Conservation (phyloP, 2,797 vertebrate genomes). For the Siniperca scherzeri region DNA sequence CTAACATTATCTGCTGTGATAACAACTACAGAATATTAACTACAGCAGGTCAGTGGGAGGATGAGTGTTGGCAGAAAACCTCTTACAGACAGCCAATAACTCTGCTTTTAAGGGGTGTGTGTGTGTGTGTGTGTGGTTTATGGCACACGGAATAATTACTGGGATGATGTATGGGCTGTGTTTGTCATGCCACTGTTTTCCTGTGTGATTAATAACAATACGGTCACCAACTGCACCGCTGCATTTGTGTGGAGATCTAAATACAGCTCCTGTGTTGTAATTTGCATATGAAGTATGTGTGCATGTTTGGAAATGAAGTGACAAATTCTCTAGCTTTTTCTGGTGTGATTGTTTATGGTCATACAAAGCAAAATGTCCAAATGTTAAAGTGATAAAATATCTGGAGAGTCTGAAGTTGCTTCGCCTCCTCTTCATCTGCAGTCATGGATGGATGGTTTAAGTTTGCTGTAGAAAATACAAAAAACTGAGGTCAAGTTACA, state of each 20-base stretch:
- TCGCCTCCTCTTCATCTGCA: not conserved
- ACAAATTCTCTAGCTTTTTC: not conserved
- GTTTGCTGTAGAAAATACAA: not conserved
- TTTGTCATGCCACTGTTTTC: conserved; percentile 21
- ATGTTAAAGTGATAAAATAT: not conserved
- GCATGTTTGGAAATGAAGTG: not conserved
- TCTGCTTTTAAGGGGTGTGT: not conserved
- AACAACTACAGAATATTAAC: not conserved
- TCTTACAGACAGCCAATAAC: not conserved
- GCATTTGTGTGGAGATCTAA: conserved; percentile 1
- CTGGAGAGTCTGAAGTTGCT: not conserved
- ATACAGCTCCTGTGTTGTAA: not conserved
- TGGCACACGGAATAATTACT: conserved; percentile 34
- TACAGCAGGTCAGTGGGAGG: not conserved
- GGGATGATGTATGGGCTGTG: conserved; percentile 38
- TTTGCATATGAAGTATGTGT: conserved; percentile 31
- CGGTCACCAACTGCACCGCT: not conserved
- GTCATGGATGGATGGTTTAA: not conserved
- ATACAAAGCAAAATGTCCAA: not conserved
- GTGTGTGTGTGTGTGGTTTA: conserved; percentile 13
- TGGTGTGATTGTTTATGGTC: not conserved
- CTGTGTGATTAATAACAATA: conserved; percentile 49
- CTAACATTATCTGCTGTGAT: not conserved
- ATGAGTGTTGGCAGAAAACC: not conserved
- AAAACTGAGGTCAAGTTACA: not conserved